phyloP scores from a whole-genome alignment of 2,797 vertebrate genomes.

The Basileuterus tristriatus region DNA sequence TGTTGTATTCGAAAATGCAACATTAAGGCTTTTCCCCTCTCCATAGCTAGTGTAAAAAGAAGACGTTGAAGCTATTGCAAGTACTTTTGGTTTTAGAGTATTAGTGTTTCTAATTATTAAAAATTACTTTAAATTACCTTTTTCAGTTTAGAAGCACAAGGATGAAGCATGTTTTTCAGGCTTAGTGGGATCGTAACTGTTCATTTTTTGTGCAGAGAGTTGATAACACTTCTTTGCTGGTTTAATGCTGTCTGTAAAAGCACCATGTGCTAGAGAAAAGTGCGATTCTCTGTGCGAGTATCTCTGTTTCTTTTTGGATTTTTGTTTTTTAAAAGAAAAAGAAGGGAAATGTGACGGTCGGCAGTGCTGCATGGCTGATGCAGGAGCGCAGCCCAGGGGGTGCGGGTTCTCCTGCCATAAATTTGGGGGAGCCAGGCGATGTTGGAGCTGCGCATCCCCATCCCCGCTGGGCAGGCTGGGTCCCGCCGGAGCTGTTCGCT shows the following conservation, averaged over 20 bases:
- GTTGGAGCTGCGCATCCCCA: neutral
- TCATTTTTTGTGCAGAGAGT: neutral
- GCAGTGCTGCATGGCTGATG: neutral
- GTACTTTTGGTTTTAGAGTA: neutral
- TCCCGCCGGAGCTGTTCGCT: neutral
- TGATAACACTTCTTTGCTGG: neutral
- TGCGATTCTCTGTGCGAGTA: too few species aligned
- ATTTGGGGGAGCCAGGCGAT: accelerated
- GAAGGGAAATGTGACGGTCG: accelerated
- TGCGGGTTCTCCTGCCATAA: accelerated
- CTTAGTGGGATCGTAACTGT: neutral
- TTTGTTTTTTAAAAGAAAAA: neutral
- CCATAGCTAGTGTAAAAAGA: neutral
- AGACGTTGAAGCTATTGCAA: neutral
- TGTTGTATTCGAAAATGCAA: neutral
- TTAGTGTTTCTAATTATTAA: neutral
- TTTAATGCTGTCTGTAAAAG: neutral
- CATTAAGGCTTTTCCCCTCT: neutral
- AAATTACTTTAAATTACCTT: neutral
- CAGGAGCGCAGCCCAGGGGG: accelerated
- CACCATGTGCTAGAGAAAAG: neutral
- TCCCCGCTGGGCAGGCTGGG: neutral
- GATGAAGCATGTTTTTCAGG: neutral
- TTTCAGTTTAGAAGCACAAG: neutral
- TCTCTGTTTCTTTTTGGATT: accelerated